Base-by-base conservation (phyloP, 2,888 invertebrate species). In the Stenolophus ochropezus region DNA sequence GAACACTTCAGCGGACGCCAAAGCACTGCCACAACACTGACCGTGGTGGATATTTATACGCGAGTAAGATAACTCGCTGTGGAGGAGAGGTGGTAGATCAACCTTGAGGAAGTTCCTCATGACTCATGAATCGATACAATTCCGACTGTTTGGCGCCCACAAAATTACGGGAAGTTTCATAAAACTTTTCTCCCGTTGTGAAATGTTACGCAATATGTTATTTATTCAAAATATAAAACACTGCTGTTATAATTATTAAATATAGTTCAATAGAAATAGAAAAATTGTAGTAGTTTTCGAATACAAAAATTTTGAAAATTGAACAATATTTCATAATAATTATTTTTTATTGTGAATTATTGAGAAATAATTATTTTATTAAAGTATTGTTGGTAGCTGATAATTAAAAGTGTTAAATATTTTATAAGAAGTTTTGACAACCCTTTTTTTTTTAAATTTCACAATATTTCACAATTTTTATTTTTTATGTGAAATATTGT, bases 101-200 rank as follows among this genome's bases (percentile, higher is more conserved):
- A 25, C 61, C 61, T 61, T 61, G 61, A 4, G 23, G 27, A 23
- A 42, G 14, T 25, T 61, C 61, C 61, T n/a, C 2, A 23, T 61
- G 61, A 61, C 1, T 61, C 61, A 61, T 61, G n/a, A 23, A 61
- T 61, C 61, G 61, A 61, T 61, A 61, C 23, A 61, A 2, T n/a
- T 61, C 61, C 61, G 61, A 61, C 61, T 23, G 5, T 25, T 25
- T 11, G 61, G 61, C 25, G 61, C 61, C 61, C 0, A 21, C 25
- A 21, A 25, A 21, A 27, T 58, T 58, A 23, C 23, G 58, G 11
- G 3, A 23, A 0, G 11, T 61, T 61, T 14, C 25, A 23, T n/a
- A 25, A 4, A 4, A 5, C 6, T 1, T 14, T n/a, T n/a, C n/a
- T n/a, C n/a, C n/a, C n/a, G 42, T 71, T 71, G n/a, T 18, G 71